A percentile compares a stretch with the other conserved stretches of the same genome.
Evolutionary conservation across 2,113 vertebrate species (phyloP).

Genomic region (Macquaria ambigua): DNA sequence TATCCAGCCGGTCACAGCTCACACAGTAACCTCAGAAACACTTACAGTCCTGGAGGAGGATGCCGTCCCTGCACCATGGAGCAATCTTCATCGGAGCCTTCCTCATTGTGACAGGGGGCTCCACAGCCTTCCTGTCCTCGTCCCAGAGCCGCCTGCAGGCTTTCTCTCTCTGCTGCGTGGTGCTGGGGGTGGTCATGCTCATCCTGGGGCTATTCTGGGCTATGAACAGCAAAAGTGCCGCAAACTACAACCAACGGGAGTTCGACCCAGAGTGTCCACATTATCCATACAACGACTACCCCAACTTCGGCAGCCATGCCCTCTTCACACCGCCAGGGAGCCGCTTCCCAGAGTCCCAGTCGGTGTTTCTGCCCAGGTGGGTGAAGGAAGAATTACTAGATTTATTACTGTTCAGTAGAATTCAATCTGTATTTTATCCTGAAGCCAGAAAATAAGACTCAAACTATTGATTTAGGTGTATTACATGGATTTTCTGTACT

Average conservation of each 20-base stretch:
- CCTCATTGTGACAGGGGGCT: slow-evolving; percentile 86
- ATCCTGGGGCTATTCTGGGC: slow-evolving; percentile 87
- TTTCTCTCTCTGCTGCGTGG: slow-evolving; percentile 87
- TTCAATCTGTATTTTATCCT: background rate
- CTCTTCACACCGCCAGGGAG: slow-evolving; percentile 81
- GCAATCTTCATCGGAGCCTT: slow-evolving; percentile 85
- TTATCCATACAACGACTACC: slow-evolving; percentile 80
- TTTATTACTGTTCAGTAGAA: background rate
- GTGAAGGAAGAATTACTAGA: slow-evolving; percentile 23
- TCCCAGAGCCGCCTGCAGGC: slow-evolving; percentile 83
- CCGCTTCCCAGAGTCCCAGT: slow-evolving; percentile 85
- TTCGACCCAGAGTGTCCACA: slow-evolving; percentile 76
- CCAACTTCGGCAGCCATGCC: slow-evolving; percentile 80
- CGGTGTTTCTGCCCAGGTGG: slow-evolving; percentile 83
- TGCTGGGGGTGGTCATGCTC: slow-evolving; percentile 86
- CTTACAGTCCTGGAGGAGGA: slow-evolving; percentile 63
- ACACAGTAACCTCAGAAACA: slow-evolving; percentile 42
- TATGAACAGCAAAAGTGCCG: slow-evolving; percentile 82
- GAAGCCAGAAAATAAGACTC: slow-evolving; percentile 7
- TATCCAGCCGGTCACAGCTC: slow-evolving; percentile 51
- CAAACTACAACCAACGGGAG: slow-evolving; percentile 76
- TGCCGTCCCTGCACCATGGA: slow-evolving; percentile 87
- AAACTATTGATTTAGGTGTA: background rate
- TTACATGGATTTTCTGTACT: background rate
- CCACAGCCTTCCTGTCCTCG: slow-evolving; percentile 85